Conservation (phyloP, 30 jellyfish, hydroid and myxozoan genomes). For the Sanderia malayensis region DNA sequence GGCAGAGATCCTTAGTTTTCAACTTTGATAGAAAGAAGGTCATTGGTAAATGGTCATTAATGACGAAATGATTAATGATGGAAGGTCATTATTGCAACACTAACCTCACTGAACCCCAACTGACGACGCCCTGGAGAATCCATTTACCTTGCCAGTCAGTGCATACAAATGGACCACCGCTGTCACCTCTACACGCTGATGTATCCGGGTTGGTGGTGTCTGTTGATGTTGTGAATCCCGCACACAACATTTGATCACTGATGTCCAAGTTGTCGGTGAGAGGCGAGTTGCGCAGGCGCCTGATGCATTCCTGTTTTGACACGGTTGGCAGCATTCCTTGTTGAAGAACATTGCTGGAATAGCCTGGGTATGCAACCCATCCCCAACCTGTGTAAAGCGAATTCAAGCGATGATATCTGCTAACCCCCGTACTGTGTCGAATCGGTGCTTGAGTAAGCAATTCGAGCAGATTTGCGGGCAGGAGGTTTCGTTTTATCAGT, state of each 20-base stretch:
- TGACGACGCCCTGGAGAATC: slow-evolving; percentile 47
- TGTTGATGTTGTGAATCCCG: slow-evolving; percentile 10
- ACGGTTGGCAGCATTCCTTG: slow-evolving; percentile 49
- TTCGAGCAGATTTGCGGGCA: neutral
- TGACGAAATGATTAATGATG: neutral
- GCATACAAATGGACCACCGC: slow-evolving; percentile 64
- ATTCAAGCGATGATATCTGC: neutral
- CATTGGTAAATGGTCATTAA: neutral
- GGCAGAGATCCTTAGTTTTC: no score
- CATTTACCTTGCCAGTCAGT: slow-evolving; percentile 21
- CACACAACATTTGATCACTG: slow-evolving; percentile 54
- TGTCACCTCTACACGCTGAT: slow-evolving; percentile 44
- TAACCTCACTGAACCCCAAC: slow-evolving; percentile 58
- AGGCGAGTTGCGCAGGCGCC: slow-evolving; percentile 22
- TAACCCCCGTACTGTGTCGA: neutral
- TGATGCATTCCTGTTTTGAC: slow-evolving; percentile 33
- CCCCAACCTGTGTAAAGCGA: slow-evolving; percentile 94
- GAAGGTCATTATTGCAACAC: neutral
- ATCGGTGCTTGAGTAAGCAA: slow-evolving; percentile 1
- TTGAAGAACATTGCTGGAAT: slow-evolving; percentile 31
- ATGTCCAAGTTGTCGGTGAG: slow-evolving; percentile 8
- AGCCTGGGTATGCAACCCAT: slow-evolving; percentile 46
- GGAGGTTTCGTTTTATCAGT: neutral
- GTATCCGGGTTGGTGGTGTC: slow-evolving; percentile 4
- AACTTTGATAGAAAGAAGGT: neutral